These are phyloP conservation scores for Pollicipes pollicipes DNA, from an alignment of 1,140 invertebrate genomes.

Conservation along the genomic window DNA sequence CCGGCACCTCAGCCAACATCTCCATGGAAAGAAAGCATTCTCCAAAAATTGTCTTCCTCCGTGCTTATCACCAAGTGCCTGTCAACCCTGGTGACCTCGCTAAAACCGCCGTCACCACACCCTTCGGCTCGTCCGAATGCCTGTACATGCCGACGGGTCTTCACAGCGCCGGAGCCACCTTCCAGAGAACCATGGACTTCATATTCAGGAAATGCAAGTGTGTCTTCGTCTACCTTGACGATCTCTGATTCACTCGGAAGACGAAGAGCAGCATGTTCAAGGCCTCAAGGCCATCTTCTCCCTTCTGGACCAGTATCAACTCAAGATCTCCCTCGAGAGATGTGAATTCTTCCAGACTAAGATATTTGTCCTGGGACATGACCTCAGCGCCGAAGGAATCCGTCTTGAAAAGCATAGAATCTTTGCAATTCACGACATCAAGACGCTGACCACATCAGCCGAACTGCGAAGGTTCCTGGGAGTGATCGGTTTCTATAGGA, in stretches of 20 bases:
- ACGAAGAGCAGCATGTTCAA: not conserved
- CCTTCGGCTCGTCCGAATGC: conserved; percentile 10
- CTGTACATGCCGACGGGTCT: conserved; percentile 10
- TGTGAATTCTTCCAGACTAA: not conserved
- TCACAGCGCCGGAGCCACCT: conserved; percentile 7
- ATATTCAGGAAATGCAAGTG: not conserved
- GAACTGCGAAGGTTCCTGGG: conserved; percentile 12
- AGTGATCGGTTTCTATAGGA: conserved; percentile 14
- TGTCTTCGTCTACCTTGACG: not conserved
- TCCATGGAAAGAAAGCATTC: not conserved
- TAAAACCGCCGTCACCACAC: conserved; percentile 9
- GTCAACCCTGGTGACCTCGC: conserved; percentile 1
- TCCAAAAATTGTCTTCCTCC: conserved; percentile 9
- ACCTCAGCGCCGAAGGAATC: not conserved
- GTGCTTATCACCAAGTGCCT: conserved; percentile 8
- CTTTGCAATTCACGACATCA: not conserved
- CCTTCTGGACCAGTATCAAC: not conserved
- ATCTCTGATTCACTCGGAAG: not conserved
- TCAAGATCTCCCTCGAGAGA: not conserved
- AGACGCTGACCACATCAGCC: not conserved
- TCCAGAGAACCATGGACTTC: conserved; percentile 6
- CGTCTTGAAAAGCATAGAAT: not conserved
- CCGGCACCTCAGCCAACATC: not conserved
- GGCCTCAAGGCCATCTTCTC: not conserved
- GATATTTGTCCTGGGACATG: not conserved